Conservation (phyloP, 2,113 vertebrate genomes). For the Globicephala melas region DNA sequence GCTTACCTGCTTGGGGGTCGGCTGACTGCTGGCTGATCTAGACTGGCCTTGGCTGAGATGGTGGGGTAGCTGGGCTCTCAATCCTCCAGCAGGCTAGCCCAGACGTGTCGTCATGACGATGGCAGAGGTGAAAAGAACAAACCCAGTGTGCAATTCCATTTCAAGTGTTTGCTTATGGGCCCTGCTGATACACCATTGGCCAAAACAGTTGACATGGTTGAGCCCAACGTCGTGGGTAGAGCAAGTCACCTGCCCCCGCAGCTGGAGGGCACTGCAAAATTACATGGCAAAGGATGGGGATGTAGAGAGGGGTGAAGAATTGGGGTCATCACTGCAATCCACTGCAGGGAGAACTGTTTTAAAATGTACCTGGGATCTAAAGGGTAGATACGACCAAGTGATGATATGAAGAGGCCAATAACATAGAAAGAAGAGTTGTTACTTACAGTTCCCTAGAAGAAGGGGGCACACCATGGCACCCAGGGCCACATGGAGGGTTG, state of each 20-base stretch:
- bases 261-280: not conserved
- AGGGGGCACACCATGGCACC: no score
- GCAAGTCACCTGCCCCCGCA: not conserved
- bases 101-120: not conserved
- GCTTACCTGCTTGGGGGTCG: fast-evolving
- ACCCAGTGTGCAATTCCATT: not conserved
- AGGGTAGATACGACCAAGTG: no score
- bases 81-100: not conserved
- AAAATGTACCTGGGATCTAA: not conserved
- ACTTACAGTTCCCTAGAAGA: not conserved
- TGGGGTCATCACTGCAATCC: not conserved
- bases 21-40: not conserved
- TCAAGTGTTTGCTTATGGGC: not conserved
- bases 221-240: not conserved
- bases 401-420: not conserved
- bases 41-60: not conserved
- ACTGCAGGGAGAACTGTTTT: not conserved
- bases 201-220: no score
- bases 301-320: not conserved
- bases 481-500: not conserved
- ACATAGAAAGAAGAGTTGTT: not conserved
- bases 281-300: not conserved
- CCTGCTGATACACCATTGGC: not conserved
- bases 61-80: not conserved
- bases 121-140: not conserved